Base-by-base conservation (phyloP, 92 coral and sea anemone species). In the Galaxea fascicularis region DNA sequence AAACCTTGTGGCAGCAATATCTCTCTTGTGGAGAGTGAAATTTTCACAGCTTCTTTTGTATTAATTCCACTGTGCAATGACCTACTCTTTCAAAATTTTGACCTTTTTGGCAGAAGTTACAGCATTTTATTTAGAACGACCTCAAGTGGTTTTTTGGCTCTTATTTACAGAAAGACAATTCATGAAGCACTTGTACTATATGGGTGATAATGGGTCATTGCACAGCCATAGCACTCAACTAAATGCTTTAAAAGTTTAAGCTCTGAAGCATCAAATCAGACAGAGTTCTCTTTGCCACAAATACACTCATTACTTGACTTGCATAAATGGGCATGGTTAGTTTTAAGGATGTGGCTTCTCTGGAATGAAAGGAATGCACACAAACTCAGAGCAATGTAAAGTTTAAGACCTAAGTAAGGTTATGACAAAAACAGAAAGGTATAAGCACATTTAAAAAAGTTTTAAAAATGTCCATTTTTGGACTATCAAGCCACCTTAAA, bases 321-420 rank as follows among this genome's bases (percentile, higher is more conserved):
- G 35, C 72, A 60, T 73, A 78, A 78, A 62, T 78, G 83, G 83
- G 83, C 63, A 73, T 59, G 82, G 82, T 26, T 5, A 22, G 29
- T 57, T 60, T 57, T 28, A 28, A 77, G 82, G 82, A 71, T 77
- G 82, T 63, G 83, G 83, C 83, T 78, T 73, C 83, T 64, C 83
- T 78, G 83, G 83, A 78, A 78, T 62, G 24, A 62, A 12, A 78
- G 18, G 83, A 10, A 78, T 78, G 83, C 83, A 78, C 58, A 24
- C 58, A 35, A 64, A n/a, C 83, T 78, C 44, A 41, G 60, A 78
- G 31, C 25, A 63, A 62, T 62, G 35, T 78, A 60, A 78, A 29
- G 16, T 27, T 22, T 64, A 17, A 78, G 83, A 60, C 83, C 82
- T 60, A 58, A n/a, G 41, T 35, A 35, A 35, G 3, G 6, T 35